Base-by-base conservation (phyloP, 2,797 vertebrate species). In the Manis crassicaudata region DNA sequence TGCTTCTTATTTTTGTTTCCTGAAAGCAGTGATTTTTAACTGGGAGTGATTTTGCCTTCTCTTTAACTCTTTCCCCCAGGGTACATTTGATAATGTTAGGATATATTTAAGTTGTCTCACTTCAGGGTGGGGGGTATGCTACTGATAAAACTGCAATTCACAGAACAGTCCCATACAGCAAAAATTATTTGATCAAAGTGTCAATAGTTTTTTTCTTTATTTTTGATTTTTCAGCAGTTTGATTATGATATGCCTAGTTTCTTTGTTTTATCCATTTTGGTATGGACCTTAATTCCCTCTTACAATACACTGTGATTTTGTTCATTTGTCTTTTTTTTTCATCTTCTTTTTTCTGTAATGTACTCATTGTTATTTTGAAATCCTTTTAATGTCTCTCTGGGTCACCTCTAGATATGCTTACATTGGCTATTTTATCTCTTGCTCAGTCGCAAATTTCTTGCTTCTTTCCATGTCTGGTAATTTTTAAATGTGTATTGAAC, bases 311-410 rank as follows among this genome's bases (percentile, higher is more conserved):
- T 60, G 1, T 50, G 5, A 68, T 82, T 63, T 81, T 50, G 50
- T 82, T n/a, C 23, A 75, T 77, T 92, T 82, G 17, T 35, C 12
- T 68, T 5, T 58, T 29, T 96, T 90, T 40, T 90, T 46, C 46
- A 46, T 46, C 13, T 43, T 90, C 5, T 68, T 79, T 93, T 85
- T 63, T 46, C 13, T 75, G 79, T 56, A 94, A 76, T 32, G 32
- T 52, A 80, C 10, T 88, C 21, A 67, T 67, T 75, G 68, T 75
- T 92, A 35, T 63, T 80, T 95, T 77, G 67, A 95, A 86, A 13
- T 80, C 65, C 25, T 95, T 37, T 56, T 81, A 56, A 72, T 83
- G 29, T 58, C 35, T 75, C 3, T 62, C 60, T 80, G 20, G 56
- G 62, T 68, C 25, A 70, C 72, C 25, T 82, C n/a, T 76, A 67